Evolutionary conservation across 2,797 vertebrate species (phyloP).

Genomic region (Rhodeus uyekii): DNA sequence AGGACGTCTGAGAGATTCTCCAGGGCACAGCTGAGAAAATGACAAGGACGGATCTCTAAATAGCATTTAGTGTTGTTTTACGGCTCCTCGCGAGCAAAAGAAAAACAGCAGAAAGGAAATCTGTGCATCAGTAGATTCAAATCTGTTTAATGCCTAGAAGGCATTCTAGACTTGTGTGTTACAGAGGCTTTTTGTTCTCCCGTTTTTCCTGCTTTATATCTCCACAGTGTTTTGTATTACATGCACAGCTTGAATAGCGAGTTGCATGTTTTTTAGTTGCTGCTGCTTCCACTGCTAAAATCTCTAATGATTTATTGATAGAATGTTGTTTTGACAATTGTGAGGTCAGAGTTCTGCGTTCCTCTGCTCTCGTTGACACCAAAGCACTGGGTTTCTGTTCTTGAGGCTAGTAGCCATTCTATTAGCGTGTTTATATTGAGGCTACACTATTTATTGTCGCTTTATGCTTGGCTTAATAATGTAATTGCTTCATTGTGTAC

Average conservation of each 20-base stretch:
- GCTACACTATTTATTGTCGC: conserved; percentile 20
- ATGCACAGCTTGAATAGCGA: conserved; percentile 7
- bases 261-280: not conserved
- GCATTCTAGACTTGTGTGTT: not conserved
- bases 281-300: conserved; percentile 15
- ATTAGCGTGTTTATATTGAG: conserved; percentile 18
- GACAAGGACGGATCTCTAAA: conserved; percentile 37
- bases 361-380: not conserved
- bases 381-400: not conserved
- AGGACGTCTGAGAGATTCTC: conserved; percentile 29
- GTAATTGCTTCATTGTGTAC: conserved; percentile 22
- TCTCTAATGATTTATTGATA: conserved; percentile 30
- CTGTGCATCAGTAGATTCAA: conserved; percentile 30
- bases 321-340: conserved; percentile 24
- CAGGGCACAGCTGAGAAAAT: not conserved
- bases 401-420: conserved; percentile 14
- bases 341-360: conserved; percentile 20
- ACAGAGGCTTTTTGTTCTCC: conserved; percentile 25
- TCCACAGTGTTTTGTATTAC: conserved; percentile 17
- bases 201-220: not conserved
- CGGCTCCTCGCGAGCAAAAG: not conserved
- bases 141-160: conserved; percentile 30
- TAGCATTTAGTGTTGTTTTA: conserved; percentile 44
- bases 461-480: conserved; percentile 13
- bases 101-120: conserved; percentile 30